phyloP scores from a whole-genome alignment of 2,113 vertebrate species.

The Gulo gulo region DNA sequence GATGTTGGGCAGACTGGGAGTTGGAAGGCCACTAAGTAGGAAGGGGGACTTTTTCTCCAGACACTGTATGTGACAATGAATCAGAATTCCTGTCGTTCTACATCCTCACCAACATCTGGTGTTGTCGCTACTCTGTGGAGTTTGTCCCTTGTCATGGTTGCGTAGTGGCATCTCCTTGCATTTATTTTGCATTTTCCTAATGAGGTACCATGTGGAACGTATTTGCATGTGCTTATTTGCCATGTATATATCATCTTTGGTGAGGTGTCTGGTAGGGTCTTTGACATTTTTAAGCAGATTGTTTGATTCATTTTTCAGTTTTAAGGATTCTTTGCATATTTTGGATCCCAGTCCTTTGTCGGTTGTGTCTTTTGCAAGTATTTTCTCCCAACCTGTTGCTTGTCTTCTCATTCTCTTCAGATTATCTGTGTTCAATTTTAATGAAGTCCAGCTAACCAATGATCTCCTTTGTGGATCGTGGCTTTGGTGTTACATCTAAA shows the following conservation, averaged over 20 bases:
- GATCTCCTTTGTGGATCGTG: background rate
- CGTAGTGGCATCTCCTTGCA: background rate
- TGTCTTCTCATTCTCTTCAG: background rate
- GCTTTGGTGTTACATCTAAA: background rate
- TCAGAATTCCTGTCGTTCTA: background rate
- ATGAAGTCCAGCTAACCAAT: background rate
- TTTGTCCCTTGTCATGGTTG: background rate
- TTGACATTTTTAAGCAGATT: background rate
- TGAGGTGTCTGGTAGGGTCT: background rate
- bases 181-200: background rate
- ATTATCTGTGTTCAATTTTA: background rate
- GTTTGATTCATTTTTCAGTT: background rate
- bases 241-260: background rate
- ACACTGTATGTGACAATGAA: background rate
- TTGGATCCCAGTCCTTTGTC: background rate
- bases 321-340: background rate
- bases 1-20: background rate
- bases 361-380: background rate
- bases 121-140: background rate
- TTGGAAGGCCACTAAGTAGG: background rate
- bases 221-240: background rate
- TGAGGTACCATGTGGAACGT: background rate
- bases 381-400: background rate
- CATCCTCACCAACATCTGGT: background rate
- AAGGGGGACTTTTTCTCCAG: background rate